These are phyloP conservation scores for Phrynosoma platyrhinos DNA, from an alignment of 2,113 vertebrate species.

Conservation along the genomic window DNA sequence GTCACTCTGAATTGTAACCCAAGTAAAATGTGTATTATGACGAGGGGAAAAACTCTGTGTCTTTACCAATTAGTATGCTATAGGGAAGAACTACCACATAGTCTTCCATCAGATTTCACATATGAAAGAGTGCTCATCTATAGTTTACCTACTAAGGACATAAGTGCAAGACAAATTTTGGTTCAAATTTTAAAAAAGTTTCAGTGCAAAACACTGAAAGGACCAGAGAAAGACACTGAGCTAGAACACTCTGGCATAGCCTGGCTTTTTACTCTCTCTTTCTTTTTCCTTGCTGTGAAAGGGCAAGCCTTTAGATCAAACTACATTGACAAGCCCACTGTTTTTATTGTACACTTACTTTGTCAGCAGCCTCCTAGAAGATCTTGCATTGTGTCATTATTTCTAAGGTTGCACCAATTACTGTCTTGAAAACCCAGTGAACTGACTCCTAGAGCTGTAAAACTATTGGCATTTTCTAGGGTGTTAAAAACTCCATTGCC, in stretches of 20 bases:
- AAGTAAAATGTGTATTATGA: no score
- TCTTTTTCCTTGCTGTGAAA: not conserved
- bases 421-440: slow-evolving; percentile 26
- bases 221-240: slow-evolving; percentile 8
- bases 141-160: not conserved
- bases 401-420: slow-evolving; percentile 29
- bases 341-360: slow-evolving; percentile 24
- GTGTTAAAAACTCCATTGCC: slow-evolving; percentile 10
- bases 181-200: not conserved
- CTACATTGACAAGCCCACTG: not conserved
- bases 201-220: not conserved
- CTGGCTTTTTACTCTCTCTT: not conserved
- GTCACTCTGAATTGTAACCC: no score
- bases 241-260: not conserved
- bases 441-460: slow-evolving; percentile 14
- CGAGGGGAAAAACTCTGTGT: no score
- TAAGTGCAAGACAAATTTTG: not conserved
- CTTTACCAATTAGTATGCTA: no score
- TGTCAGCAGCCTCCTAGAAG: slow-evolving; percentile 24
- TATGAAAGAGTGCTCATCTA: not conserved
- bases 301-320: slow-evolving; percentile 14
- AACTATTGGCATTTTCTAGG: slow-evolving; percentile 13
- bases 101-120: no score
- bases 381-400: slow-evolving; percentile 30
- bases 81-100: no score